Evolutionary conservation across 2,888 invertebrate genomes (phyloP), one percentile per base, ranked within the genome.

Genomic region (Diplolepis rosae): DNA sequence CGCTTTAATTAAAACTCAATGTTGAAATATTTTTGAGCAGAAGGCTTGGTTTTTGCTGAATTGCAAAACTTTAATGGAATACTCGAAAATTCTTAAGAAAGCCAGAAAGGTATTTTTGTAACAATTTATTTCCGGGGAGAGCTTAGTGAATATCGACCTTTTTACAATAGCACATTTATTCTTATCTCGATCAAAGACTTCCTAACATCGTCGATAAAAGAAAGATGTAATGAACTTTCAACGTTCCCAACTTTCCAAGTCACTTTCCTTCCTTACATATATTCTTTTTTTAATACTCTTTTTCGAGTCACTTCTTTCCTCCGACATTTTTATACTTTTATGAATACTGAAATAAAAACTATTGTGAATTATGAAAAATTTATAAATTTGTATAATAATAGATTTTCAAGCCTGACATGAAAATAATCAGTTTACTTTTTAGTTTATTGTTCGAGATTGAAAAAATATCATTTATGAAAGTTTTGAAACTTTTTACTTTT

Each of bases 111-210:
- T 45, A 15, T 15, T 45, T 18, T 7, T 45, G 42, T 45, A 45
- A 15, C 15, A 45, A 45, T 45, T 45, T 45, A 15, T 45, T 45
- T 45, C 42, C 18, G 42, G 15, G 7, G 18, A 45, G 42, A 45
- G 42, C 6, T 15, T 15, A 18, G 42, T 45, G 42, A 45, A 45
- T 15, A 45, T 45, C 42, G 42, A 45, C 18, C 18, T 45, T 45
- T 45, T 45, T 45, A 45, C 42, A 45, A 45, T 45, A 45, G 42
- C 42, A 18, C 42, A 45, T 45, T 45, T 45, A 45, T 45, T 45
- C 42, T 45, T 45, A 15, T 7, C 15, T 6, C 42, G 1, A 1
- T 18, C 18, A 15, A 45, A 45, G 42, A 45, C 42, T 45, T 42
- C 15, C 15, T 4, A 42, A 42, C 15, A 42, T 42, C 15, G n/a